phyloP scores from a whole-genome alignment of 2,888 invertebrate species.

The Cheilosia vernalis region DNA sequence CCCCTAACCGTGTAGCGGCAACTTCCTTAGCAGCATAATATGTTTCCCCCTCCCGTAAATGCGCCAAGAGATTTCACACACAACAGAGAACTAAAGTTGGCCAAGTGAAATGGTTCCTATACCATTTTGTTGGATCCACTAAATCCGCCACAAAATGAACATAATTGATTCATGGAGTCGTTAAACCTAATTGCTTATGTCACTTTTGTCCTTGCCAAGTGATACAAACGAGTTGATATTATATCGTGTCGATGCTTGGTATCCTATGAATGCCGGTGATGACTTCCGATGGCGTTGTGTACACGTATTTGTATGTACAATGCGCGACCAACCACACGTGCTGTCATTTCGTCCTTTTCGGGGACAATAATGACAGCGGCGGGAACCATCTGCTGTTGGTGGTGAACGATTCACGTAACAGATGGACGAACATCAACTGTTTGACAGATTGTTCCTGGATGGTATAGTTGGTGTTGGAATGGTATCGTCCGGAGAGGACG shows the following conservation, averaged over 20 bases:
- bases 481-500: too few relatives aligned
- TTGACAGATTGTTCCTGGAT: background rate
- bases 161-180: slow-evolving; percentile 72
- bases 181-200: slow-evolving; percentile 68
- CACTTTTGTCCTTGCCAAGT: slow-evolving; percentile 52
- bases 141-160: slow-evolving; percentile 64
- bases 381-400: background rate
- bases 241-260: slow-evolving; percentile 23
- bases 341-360: slow-evolving; percentile 41
- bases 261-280: slow-evolving; percentile 29
- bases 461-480: background rate
- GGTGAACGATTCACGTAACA: slow-evolving; percentile 7
- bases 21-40: slow-evolving; percentile 16
- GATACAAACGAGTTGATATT: slow-evolving; percentile 55
- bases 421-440: slow-evolving; percentile 36
- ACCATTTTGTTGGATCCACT: slow-evolving; percentile 54
- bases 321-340: slow-evolving; percentile 46
- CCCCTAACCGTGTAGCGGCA: slow-evolving; percentile 33
- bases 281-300: slow-evolving; percentile 63
- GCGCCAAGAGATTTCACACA: slow-evolving; percentile 16
- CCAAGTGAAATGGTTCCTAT: slow-evolving; percentile 36
- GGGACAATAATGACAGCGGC: slow-evolving; percentile 47
- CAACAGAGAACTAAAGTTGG: background rate
- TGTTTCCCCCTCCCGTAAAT: slow-evolving; percentile 1
- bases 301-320: slow-evolving; percentile 31